Percentiles rank a stretch among this genome's conserved stretches.
Evolutionary conservation across 64 coral and sea anemone genomes (phyloP).

Genomic region (Trachythela sp.): DNA sequence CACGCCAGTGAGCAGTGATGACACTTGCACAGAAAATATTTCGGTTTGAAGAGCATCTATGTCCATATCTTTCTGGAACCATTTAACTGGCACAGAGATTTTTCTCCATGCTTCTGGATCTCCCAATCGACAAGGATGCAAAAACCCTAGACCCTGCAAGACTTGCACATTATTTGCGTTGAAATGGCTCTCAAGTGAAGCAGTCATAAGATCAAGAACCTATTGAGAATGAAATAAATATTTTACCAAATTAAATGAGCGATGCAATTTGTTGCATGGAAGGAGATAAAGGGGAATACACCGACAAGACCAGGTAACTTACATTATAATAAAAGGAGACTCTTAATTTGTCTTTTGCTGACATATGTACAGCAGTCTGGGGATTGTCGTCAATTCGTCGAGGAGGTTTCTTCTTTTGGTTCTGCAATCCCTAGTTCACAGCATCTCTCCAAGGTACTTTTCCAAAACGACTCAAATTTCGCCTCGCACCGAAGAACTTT

Average conservation of each 20-base stretch:
- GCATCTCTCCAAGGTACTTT: neutral
- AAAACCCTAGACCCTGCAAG: constrained; percentile 8
- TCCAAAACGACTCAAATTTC: neutral
- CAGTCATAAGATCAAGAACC: constrained; percentile 22
- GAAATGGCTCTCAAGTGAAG: neutral
- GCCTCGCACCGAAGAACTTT: constrained; percentile 2
- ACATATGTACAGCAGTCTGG: neutral
- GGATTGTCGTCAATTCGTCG: constrained; percentile 8
- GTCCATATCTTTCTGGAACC: neutral
- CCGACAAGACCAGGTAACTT: neutral
- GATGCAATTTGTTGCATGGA: too few species aligned
- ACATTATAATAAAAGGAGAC: constrained; percentile 24
- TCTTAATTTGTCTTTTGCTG: constrained; percentile 14
- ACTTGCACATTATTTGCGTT: constrained; percentile 3
- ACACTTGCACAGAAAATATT: neutral
- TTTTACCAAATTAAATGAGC: neutral
- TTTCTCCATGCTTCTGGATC: constrained; percentile 15
- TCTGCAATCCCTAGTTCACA: neutral
- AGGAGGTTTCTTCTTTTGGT: constrained; percentile 18
- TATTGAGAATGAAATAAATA: neutral
- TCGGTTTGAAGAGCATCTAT: neutral
- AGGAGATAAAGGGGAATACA: neutral
- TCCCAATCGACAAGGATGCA: neutral
- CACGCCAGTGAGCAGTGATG: neutral
- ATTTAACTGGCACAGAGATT: neutral